Base-by-base conservation (phyloP, 2,113 vertebrate species). In the Esox niger region DNA sequence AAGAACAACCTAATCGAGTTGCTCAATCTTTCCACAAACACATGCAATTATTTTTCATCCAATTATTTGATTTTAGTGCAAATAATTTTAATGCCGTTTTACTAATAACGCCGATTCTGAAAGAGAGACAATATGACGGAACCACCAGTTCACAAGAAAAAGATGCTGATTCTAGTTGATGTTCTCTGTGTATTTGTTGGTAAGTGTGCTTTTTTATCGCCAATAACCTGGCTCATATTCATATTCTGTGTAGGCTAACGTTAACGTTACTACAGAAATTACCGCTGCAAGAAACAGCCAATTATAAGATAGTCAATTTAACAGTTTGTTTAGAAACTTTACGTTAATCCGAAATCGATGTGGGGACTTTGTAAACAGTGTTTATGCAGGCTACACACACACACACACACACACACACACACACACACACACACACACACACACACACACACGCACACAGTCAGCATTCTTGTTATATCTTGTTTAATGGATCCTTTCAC, bases 181-280 rank as follows among this genome's bases (percentile, higher is more conserved):
- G 75, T 95, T 75, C 89, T 95, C 4, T 95, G 93, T 78, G 82
- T 95, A 68, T 66, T 92, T 74, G 85, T 92, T 31, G 94, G 95
- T 96, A 81, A 95, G 95, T 85, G 1, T 2, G 55, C 60, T 15
- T 5, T 6, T 46, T 56, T 20, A 38, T 9, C 11, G 61, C 30
- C 26, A 68, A 7, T n/a, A 78, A 81, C 7, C 75, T 81, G 83
- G 81, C 75, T 84, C 69, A 73, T 71, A 62, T 49, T 84, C 69
- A 73, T 71, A 62, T 49, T n/a, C n/a, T n/a, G n/a, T n/a, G n/a
- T n/a, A n/a, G n/a, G n/a, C n/a, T n/a, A 64, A 63, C 2, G 0
- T 56, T 30, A 59, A 32, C 10, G 23, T 8, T 55, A n/a, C n/a
- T n/a, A n/a, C n/a, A n/a, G n/a, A n/a, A n/a, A n/a, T n/a, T n/a